Evolutionary conservation across 1,140 invertebrate genomes (phyloP), one percentile per base, ranked within the genome.

Genomic region (Aethina tumida): DNA sequence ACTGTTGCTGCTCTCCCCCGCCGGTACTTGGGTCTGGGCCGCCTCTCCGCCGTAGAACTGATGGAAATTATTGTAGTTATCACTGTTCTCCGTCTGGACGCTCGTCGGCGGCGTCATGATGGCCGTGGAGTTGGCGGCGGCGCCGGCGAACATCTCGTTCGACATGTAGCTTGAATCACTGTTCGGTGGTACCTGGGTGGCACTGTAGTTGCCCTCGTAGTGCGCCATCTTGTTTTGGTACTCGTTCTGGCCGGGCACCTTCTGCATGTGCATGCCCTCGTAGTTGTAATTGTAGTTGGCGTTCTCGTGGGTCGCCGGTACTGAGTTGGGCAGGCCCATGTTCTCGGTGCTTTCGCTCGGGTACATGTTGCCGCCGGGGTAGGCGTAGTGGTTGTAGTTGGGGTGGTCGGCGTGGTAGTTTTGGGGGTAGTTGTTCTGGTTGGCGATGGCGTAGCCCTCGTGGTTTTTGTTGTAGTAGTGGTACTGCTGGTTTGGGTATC

Each of bases 1-100:
- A 53, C 83, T 87, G 55, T 89, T 89, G 47, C 81, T 87, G 61
- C 87, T 87, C 45, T 88, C 82, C n/a, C 75, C 63, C 57, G 70
- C 47, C 48, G 65, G 44, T 47, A 69, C 59, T 15, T 74, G 63
- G 27, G 66, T 55, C 32, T 55, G 46, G 10, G 71, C 64, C 4
- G 66, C 65, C 40, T 78, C 71, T n/a, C 60, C 67, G 12, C 55
- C 57, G 58, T 82, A 84, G 54, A 77, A 81, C 47, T 78, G 77
- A 36, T 77, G 76, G 52, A 75, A 81, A 14, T 73, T 75, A 39
- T 69, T 71, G 54, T 80, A 81, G 14, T 70, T 68, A 16, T 82
- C 77, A 21, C 58, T 68, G 39, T 64, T 65, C 16, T 73, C 73
- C 2, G 64, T 66, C 41, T 66, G 65, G 3, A 68, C 73, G 53